Evolutionary conservation across 2,888 invertebrate genomes (phyloP).

Genomic region (Andricus quercusramuli): DNA sequence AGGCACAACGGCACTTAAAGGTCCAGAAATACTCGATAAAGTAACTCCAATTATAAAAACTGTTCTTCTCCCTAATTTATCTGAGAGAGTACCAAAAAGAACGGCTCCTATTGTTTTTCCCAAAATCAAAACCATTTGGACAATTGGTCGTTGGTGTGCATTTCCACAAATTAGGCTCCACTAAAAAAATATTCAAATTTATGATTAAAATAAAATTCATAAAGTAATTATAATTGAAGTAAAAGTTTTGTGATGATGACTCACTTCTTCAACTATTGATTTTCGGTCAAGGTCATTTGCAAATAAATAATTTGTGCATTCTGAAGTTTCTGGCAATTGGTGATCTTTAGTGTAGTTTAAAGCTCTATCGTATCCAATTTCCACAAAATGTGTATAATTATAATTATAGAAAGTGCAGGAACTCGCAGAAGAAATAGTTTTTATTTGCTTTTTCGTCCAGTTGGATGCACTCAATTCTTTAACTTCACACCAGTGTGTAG

Average conservation of each 20-base stretch:
- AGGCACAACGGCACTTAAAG: constrained; percentile 78
- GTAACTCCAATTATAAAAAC: constrained; percentile 79
- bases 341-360: constrained; percentile 68
- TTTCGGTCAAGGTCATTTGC: constrained; percentile 69
- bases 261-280: constrained; percentile 78
- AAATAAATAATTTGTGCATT: constrained; percentile 74
- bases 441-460: constrained; percentile 79
- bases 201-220: not conserved
- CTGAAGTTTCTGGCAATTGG: constrained; percentile 64
- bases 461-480: constrained; percentile 76
- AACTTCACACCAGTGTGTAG: constrained; percentile 79
- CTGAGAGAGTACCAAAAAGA: constrained; percentile 68
- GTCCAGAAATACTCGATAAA: constrained; percentile 79
- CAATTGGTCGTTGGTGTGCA: constrained; percentile 79
- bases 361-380: constrained; percentile 78
- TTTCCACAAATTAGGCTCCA: constrained; percentile 81
- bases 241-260: constrained; percentile 34
- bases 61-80: constrained; percentile 78
- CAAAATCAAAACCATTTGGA: constrained; percentile 80
- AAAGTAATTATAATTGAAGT: no score
- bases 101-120: constrained; percentile 81
- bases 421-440: constrained; percentile 60
- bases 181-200: constrained; percentile 64
- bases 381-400: constrained; percentile 78
- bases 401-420: constrained; percentile 79